phyloP scores from a whole-genome alignment of 2,113 vertebrate genomes.

The Syngnathoides biaculeatus region DNA sequence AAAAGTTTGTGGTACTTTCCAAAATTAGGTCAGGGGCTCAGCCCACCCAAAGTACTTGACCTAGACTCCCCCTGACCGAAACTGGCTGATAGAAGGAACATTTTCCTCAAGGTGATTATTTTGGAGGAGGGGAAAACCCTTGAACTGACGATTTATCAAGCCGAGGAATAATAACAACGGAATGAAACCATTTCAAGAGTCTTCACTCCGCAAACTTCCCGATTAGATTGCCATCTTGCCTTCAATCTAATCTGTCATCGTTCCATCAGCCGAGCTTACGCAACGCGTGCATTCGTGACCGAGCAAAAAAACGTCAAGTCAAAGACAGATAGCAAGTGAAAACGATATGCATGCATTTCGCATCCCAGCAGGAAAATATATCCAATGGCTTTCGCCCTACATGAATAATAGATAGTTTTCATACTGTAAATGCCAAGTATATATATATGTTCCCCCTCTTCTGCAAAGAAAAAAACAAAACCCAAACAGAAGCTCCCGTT shows the following conservation, averaged over 20 bases:
- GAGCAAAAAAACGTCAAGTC: slow-evolving; percentile 8
- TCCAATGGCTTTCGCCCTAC: slow-evolving; percentile 39
- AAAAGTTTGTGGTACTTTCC: too few relatives aligned
- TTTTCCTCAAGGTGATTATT: too few relatives aligned
- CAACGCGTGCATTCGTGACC: slow-evolving; percentile 31
- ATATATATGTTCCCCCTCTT: slow-evolving; percentile 34
- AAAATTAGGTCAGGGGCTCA: too few relatives aligned
- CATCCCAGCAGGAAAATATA: slow-evolving; percentile 48
- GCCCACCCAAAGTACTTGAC: too few relatives aligned
- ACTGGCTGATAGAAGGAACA: too few relatives aligned
- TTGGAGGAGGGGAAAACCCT: not conserved
- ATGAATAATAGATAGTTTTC: slow-evolving; percentile 69
- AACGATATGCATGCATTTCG: slow-evolving; percentile 41
- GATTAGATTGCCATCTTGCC: slow-evolving; percentile 30
- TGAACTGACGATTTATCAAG: not conserved
- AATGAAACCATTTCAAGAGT: not conserved
- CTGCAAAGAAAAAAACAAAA: slow-evolving; percentile 1
- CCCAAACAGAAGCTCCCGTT: slow-evolving; percentile 34
- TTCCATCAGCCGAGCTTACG: slow-evolving; percentile 36
- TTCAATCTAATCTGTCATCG: slow-evolving; percentile 38
- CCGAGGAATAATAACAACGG: not conserved
- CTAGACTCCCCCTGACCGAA: too few relatives aligned
- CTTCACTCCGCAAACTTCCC: slow-evolving; percentile 2
- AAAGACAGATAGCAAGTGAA: not conserved
- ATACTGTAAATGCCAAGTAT: slow-evolving; percentile 49